These are phyloP conservation scores for Forficula auricularia DNA, from an alignment of 1,140 invertebrate genomes.

Conservation along the genomic window DNA sequence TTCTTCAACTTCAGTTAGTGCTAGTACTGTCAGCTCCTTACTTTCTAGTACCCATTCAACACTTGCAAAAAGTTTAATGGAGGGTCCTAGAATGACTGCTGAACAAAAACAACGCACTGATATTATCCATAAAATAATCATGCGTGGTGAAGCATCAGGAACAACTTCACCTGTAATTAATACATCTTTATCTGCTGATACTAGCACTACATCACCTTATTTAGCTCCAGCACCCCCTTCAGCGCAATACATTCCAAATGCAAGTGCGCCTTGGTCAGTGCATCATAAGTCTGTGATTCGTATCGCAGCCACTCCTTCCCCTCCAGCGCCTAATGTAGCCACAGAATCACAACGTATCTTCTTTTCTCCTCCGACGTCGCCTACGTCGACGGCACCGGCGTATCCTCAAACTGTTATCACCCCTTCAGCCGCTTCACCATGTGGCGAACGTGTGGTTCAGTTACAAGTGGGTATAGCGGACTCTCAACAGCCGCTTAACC, in stretches of 20 bases:
- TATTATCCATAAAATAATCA: constrained; percentile 76
- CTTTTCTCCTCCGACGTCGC: no score
- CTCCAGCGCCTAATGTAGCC: constrained; percentile 16
- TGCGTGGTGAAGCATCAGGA: constrained; percentile 41
- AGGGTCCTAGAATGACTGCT: constrained; percentile 69
- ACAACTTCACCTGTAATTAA: not conserved
- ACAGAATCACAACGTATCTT: no score
- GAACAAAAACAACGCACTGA: constrained; percentile 76
- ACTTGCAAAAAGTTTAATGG: constrained; percentile 70
- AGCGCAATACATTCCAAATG: no score
- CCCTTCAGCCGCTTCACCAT: constrained; percentile 2
- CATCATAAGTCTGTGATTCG: not conserved
- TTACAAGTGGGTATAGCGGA: constrained; percentile 65
- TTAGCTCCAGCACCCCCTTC: no score
- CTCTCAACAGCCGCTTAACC: constrained; percentile 64
- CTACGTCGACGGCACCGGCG: no score
- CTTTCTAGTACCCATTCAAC: constrained; percentile 73
- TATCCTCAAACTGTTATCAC: no score
- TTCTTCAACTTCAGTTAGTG: not conserved
- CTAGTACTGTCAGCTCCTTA: constrained; percentile 21
- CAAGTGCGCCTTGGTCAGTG: no score
- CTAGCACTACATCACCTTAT: not conserved
- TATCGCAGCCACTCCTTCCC: not conserved
- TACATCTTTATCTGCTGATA: not conserved
- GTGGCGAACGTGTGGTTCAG: constrained; percentile 35